Percentiles rank a stretch among this genome's conserved stretches.
phyloP scores from a whole-genome alignment of 2,888 invertebrate species.

The Sphaerophoria rueppellii region DNA sequence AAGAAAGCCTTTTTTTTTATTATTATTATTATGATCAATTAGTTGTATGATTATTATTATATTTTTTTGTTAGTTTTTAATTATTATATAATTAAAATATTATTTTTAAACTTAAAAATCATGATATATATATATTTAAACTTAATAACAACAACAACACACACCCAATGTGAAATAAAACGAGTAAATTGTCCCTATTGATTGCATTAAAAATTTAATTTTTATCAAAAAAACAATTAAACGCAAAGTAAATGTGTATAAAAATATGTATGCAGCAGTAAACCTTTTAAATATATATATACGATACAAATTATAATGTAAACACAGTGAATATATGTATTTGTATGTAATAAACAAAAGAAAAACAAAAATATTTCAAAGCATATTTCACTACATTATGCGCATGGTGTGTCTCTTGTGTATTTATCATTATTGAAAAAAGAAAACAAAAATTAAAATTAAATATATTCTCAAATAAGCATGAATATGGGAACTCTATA shows the following conservation, averaged over 20 bases:
- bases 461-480: constrained; percentile 69
- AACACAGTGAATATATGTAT: constrained; percentile 71
- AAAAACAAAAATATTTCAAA: constrained; percentile 43
- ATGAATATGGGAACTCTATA: constrained; percentile 69
- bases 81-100: constrained; percentile 61
- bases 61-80: constrained; percentile 68
- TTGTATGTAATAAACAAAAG: constrained; percentile 67
- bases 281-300: constrained; percentile 51
- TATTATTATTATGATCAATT: constrained; percentile 53
- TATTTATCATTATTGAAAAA: constrained; percentile 63
- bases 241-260: constrained; percentile 55
- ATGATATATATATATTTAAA: constrained; percentile 56
- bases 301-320: constrained; percentile 57
- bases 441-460: constrained; percentile 46
- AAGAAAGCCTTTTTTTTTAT: constrained; percentile 51
- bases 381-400: constrained; percentile 61
- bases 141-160: constrained; percentile 48
- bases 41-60: constrained; percentile 26
- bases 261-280: constrained; percentile 55
- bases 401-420: constrained; percentile 68
- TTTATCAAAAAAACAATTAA: constrained; percentile 48
- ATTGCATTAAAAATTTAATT: constrained; percentile 71
- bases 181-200: constrained; percentile 55
- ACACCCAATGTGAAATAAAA: constrained; percentile 59
- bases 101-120: constrained; percentile 50